Evolutionary conservation across 2,888 invertebrate species (phyloP), one percentile per base, ranked within the genome.

Genomic region (Andrena bucephala): DNA sequence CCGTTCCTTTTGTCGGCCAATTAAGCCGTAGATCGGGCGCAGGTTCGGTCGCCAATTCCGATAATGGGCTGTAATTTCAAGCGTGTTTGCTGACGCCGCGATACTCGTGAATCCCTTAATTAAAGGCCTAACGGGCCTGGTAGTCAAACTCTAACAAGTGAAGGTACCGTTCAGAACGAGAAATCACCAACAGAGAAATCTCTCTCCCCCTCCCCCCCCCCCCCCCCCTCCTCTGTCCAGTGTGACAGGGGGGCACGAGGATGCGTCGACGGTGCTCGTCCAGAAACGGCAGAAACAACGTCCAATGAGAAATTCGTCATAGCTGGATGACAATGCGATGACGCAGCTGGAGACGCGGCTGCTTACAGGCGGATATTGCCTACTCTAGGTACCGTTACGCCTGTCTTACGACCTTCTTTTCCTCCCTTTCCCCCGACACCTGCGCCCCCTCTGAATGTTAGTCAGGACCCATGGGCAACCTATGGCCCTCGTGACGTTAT

Each of bases 361-460:
- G 91, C 93, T 93, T 93, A 92, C 93, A 92, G 90, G 93, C 93
- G 93, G 91, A 90, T 92, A 92, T 92, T 92, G 90, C 89, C 90
- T 92, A 92, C 92, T 92, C 90, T 90, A 90, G 82, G 91, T 92
- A 91, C 93, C 93, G 93, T 92, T 93, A 92, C 75, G 65, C 84
- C 84, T 83, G 75, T 86, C 84, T 83, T 75, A 75, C 80, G 72
- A 65, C 69, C 71, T 77, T 78, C 83, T 84, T 82, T 84, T 59
- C 83, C 68, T 65, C 68, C 29, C 67, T 50, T 59, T 36, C 67
- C 70, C 77, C 60, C 66, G 59, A 62, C 74, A 81, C 85, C 71
- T 70, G 85, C 59, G 27, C 77, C 70, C 74, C 79, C 81, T 74
- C 77, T 68, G 80, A 85, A 85, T 87, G 87, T 89, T 91, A 90